phyloP scores from a whole-genome alignment of 2,888 invertebrate species.

The Drosophila atroscutellata region DNA sequence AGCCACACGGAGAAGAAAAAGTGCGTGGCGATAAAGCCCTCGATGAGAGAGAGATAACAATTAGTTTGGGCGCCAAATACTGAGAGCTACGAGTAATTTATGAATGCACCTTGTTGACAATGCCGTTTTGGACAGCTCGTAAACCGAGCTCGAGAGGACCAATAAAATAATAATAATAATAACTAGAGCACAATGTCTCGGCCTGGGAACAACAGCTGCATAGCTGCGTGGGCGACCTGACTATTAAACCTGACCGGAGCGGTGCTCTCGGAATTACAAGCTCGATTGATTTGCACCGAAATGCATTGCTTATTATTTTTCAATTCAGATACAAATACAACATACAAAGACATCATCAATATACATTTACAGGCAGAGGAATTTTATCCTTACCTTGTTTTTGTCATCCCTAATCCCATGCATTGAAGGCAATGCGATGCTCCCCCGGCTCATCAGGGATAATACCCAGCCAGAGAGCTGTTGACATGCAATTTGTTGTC shows the following conservation, averaged over 20 bases:
- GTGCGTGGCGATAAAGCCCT: slow-evolving; percentile 58
- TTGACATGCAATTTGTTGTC: slow-evolving; percentile 78
- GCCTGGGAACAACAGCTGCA: slow-evolving; percentile 38
- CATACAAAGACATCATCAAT: slow-evolving; percentile 8
- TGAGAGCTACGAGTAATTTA: slow-evolving; percentile 57
- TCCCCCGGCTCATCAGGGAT: slow-evolving; percentile 40
- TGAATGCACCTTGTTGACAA: slow-evolving; percentile 73
- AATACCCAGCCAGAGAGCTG: slow-evolving; percentile 63
- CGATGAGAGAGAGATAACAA: slow-evolving; percentile 61
- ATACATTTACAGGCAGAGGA: not conserved
- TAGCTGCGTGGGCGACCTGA: slow-evolving; percentile 48
- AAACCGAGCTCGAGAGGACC: slow-evolving; percentile 48
- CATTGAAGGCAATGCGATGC: slow-evolving; percentile 13
- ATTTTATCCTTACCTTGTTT: slow-evolving; percentile 25
- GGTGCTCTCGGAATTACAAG: slow-evolving; percentile 66
- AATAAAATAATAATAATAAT: slow-evolving; percentile 44
- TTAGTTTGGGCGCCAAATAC: slow-evolving; percentile 63
- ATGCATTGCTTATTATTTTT: slow-evolving; percentile 24
- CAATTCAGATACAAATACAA: slow-evolving; percentile 37
- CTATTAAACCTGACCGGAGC: slow-evolving; percentile 9
- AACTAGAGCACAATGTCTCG: slow-evolving; percentile 34
- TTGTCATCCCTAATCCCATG: slow-evolving; percentile 53
- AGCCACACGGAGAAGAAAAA: slow-evolving; percentile 35
- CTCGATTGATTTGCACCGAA: slow-evolving; percentile 72
- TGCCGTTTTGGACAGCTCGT: slow-evolving; percentile 70